Conservation (phyloP, 2,888 invertebrate species). For the Pteria penguin region DNA sequence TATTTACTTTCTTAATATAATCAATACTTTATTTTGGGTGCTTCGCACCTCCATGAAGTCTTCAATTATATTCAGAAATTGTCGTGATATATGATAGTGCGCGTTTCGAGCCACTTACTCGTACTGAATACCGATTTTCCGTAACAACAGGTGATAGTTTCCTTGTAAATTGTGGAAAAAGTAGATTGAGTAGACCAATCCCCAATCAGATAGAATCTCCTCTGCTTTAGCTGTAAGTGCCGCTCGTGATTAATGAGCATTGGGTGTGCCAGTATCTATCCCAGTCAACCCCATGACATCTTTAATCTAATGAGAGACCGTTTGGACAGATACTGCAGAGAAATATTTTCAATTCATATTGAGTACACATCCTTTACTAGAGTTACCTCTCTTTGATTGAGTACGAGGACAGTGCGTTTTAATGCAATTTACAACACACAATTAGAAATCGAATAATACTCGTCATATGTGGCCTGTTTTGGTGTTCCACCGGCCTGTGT, state of each 20-base stretch:
- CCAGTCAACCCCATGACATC: slow-evolving; percentile 18
- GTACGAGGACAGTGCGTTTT: background rate
- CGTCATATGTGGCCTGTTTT: background rate
- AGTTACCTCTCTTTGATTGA: background rate
- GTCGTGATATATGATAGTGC: background rate
- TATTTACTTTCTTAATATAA: background rate
- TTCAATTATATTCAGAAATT: background rate
- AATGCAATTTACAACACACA: slow-evolving; percentile 21
- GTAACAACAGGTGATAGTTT: background rate
- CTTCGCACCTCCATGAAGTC: background rate
- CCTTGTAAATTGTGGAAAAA: background rate
- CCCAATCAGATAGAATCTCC: slow-evolving; percentile 19
- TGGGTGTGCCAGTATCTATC: slow-evolving; percentile 19
- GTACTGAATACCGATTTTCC: background rate
- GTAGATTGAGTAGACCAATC: background rate
- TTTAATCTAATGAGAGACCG: slow-evolving; percentile 27
- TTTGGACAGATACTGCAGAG: slow-evolving; percentile 18
- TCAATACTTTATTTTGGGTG: background rate
- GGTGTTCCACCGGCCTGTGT: slow-evolving; percentile 13
- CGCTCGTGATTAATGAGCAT: slow-evolving; percentile 11
- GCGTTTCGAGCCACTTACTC: background rate
- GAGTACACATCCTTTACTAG: slow-evolving; percentile 3
- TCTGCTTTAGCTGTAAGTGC: slow-evolving; percentile 25
- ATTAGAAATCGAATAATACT: background rate
- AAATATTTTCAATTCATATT: slow-evolving; percentile 9